Evolutionary conservation across 2,888 invertebrate species (phyloP), one percentile per base, ranked within the genome.

Genomic region (Malacosoma neustria): DNA sequence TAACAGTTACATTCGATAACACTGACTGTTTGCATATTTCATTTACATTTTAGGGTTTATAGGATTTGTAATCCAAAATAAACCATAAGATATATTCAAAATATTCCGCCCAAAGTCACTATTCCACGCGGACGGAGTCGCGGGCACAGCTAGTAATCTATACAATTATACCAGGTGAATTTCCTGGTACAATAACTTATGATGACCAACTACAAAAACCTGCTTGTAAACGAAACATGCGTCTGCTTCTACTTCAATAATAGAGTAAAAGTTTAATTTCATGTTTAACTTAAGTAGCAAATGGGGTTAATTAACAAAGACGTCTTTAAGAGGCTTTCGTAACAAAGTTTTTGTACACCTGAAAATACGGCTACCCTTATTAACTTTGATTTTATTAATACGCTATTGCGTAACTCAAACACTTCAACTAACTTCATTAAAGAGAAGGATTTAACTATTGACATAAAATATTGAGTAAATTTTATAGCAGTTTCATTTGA

Each of bases 391-490:
- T 22, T 22, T 22, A 22, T 22, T 22, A 22, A 22, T 22, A 22
- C 6, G 22, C 4, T 22, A 7, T 22, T 22, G 9, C 6, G 22
- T 22, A 22, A 22, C 6, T 22, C 22, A 22, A 22, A 22, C 22
- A 22, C 5, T 22, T 22, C 22, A 9, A 2, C 22, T 9, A 6
- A 7, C 6, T 22, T 22, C 22, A 22, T 22, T 22, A 22, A 9
- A 22, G 22, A 22, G 7, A 22, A 22, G 22, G n/a, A n/a, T n/a
- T n/a, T n/a, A n/a, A n/a, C n/a, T 30, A 45, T 36, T 41, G 37
- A 50, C 34, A 30, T n/a, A 40, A 45, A 41, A 14, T 37, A 30
- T 38, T 38, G 12, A 33, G 29, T 29, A 34, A 38, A 32, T 22
- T 2, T 22, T 22, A 9, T 22, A 22, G 22, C 22, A 3, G 22